A percentile compares a stretch with the other conserved stretches of the same genome.
Evolutionary conservation across 2,113 vertebrate genomes (phyloP).

Genomic region (Scortum barcoo): DNA sequence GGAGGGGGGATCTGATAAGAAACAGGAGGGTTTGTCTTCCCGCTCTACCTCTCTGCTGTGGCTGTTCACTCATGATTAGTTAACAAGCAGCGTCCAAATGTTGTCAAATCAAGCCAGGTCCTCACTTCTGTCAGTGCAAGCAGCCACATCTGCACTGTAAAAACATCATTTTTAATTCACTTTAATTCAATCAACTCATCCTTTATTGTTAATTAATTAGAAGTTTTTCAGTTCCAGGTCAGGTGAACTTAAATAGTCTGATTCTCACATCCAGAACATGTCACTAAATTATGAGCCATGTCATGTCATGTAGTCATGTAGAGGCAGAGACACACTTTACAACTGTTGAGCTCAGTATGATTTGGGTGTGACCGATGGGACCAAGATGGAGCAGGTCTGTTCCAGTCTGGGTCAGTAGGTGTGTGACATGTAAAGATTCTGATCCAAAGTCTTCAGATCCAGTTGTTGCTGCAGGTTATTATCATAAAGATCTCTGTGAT

Average conservation of each 20-base stretch:
- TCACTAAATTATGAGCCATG: too few species aligned
- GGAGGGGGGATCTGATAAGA: conserved; percentile 35
- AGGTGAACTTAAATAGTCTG: background rate
- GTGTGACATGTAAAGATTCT: too few species aligned
- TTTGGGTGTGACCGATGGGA: background rate
- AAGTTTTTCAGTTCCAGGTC: background rate
- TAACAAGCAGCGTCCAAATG: background rate
- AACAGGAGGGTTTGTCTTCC: conserved; percentile 32
- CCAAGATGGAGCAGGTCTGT: too few species aligned
- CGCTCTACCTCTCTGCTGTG: conserved; percentile 10
- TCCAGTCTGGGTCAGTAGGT: too few species aligned
- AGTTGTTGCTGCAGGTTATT: too few species aligned
- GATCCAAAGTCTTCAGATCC: too few species aligned
- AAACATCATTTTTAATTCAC: background rate
- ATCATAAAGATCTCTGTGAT: background rate
- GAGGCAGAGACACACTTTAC: too few species aligned
- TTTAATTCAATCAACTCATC: background rate
- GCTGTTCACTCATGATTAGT: conserved; percentile 16
- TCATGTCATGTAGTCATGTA: too few species aligned
- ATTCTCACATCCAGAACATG: background rate
- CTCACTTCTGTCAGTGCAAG: conserved; percentile 32
- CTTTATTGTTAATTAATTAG: background rate
- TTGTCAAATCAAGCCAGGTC: background rate
- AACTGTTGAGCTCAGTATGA: background rate
- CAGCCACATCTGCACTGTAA: background rate